These are phyloP conservation scores for Trematomus bernacchii DNA, from an alignment of 2,797 vertebrate genomes.

Conservation along the genomic window DNA sequence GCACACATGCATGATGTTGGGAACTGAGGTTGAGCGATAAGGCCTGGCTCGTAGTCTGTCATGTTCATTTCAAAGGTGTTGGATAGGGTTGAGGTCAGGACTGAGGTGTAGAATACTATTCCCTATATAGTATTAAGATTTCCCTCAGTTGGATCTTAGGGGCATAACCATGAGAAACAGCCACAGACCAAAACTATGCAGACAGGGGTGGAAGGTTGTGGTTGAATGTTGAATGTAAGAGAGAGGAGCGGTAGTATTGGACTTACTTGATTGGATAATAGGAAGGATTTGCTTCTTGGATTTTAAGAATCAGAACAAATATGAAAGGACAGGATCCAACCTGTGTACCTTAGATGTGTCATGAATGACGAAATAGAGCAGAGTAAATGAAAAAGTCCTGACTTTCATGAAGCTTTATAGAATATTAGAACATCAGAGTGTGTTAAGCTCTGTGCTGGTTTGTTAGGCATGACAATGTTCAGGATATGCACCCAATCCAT, in stretches of 20 bases:
- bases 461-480: not conserved
- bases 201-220: not conserved
- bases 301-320: conserved; percentile 9
- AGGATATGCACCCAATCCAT: not conserved
- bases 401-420: not conserved
- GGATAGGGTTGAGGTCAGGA: not conserved
- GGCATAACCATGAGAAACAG: not conserved
- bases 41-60: not conserved
- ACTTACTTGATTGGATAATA: not conserved
- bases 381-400: not conserved
- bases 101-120: not conserved
- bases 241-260: not conserved
- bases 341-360: not conserved
- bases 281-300: not conserved
- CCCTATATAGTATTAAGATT: not conserved
- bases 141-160: not conserved
- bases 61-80: not conserved
- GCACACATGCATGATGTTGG: not conserved
- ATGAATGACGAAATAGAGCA: not conserved
- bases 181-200: not conserved
- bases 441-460: not conserved
- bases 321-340: conserved; percentile 20
- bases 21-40: not conserved
- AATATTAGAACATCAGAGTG: not conserved
- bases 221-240: not conserved